A percentile compares a stretch with the other conserved stretches of the same genome.
Conservation (phyloP, 2,797 vertebrate genomes). For the Sebastes wilsoni region DNA sequence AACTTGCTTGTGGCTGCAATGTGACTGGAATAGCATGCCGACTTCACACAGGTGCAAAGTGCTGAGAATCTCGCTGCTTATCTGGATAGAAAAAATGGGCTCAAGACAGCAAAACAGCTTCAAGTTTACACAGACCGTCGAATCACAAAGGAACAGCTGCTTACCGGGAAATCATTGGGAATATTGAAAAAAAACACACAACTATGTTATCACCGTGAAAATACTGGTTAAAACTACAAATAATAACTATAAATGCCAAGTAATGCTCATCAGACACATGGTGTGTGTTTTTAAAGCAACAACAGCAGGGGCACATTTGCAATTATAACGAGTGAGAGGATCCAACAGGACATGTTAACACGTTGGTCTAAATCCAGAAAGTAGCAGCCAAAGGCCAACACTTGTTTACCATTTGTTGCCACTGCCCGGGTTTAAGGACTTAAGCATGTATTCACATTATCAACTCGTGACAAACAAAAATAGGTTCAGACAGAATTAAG, state of each 20-base stretch:
- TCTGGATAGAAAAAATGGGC: background rate
- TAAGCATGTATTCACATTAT: background rate
- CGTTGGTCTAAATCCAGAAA: background rate
- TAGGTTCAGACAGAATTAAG: background rate
- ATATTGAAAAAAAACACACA: background rate
- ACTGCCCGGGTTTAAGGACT: background rate
- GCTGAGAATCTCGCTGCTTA: background rate
- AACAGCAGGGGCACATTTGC: background rate
- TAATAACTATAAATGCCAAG: background rate
- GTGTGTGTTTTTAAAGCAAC: background rate
- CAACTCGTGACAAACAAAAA: background rate
- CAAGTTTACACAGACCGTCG: background rate
- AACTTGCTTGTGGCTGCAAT: background rate
- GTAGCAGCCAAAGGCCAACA: background rate
- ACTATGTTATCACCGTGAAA: background rate
- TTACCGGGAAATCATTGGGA: background rate
- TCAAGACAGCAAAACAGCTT: background rate
- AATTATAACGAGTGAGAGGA: background rate
- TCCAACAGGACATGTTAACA: background rate
- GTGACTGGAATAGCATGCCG: background rate
- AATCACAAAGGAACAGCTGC: conserved; percentile 33
- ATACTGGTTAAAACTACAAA: background rate
- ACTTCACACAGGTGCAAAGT: background rate
- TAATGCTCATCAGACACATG: background rate
- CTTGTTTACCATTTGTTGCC: background rate